Conservation (phyloP, 1,140 invertebrate species). For the Drosophila nasuta region DNA sequence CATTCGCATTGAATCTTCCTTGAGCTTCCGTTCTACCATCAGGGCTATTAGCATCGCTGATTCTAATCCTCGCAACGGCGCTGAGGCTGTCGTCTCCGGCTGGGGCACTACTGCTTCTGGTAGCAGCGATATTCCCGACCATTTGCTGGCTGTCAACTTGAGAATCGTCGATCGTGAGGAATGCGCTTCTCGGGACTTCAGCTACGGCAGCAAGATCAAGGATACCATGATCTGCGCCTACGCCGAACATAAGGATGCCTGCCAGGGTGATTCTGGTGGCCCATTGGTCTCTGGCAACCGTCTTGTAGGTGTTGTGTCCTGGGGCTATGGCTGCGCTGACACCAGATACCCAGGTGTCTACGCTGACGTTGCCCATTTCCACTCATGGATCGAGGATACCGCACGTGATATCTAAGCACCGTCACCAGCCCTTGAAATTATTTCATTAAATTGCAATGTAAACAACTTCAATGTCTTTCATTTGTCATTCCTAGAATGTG, state of each 20-base stretch:
- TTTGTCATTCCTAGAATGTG: constrained; percentile 23
- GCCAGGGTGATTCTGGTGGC: constrained; percentile 86
- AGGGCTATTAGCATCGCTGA: constrained; percentile 57
- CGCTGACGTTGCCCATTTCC: constrained; percentile 85
- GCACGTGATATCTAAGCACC: constrained; percentile 54
- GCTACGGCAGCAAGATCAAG: constrained; percentile 63
- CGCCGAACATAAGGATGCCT: constrained; percentile 69
- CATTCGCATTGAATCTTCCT: constrained; percentile 59
- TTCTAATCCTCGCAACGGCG: constrained; percentile 52
- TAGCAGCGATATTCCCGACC: constrained; percentile 52
- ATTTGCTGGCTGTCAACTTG: constrained; percentile 59
- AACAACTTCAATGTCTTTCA: constrained; percentile 15
- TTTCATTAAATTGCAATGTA: constrained; percentile 30
- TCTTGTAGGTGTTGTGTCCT: constrained; percentile 87
- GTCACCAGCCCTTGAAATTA: constrained; percentile 4
- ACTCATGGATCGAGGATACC: constrained; percentile 79
- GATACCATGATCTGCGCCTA: constrained; percentile 85
- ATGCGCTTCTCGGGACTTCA: constrained; percentile 52
- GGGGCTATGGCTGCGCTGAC: constrained; percentile 85
- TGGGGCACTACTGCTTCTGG: constrained; percentile 83
- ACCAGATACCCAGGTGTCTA: constrained; percentile 87
- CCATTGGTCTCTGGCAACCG: constrained; percentile 79
- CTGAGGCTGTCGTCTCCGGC: constrained; percentile 82
- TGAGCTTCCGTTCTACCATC: constrained; percentile 56
- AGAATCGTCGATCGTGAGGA: constrained; percentile 50